phyloP scores from a whole-genome alignment of 2,888 invertebrate species.

The Drosophila algonquin region DNA sequence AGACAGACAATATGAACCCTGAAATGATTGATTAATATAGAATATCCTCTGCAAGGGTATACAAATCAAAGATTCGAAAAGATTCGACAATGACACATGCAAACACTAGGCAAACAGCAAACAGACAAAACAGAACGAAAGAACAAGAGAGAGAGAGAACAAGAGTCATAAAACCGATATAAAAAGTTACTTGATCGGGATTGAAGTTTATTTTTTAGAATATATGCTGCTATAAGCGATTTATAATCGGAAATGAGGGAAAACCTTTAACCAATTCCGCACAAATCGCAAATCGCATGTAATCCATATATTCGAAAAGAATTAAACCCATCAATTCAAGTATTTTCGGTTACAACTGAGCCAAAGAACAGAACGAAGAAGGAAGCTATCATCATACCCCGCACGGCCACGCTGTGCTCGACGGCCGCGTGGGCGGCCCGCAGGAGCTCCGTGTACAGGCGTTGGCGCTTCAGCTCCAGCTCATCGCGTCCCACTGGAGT shows the following conservation, averaged over 20 bases:
- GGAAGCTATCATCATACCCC: slow-evolving; percentile 59
- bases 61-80: neutral
- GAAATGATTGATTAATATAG: neutral
- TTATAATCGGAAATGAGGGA: neutral
- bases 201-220: neutral
- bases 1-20: neutral
- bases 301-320: neutral
- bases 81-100: slow-evolving; percentile 16
- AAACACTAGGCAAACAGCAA: slow-evolving; percentile 10
- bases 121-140: slow-evolving; percentile 14
- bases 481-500: slow-evolving; percentile 92
- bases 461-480: slow-evolving; percentile 89
- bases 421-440: slow-evolving; percentile 89
- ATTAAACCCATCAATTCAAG: neutral
- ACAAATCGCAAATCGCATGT: neutral
- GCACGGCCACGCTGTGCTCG: slow-evolving; percentile 87
- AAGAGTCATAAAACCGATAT: neutral
- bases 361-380: slow-evolving; percentile 25
- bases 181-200: neutral
- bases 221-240: neutral
- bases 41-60: neutral
- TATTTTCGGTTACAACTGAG: neutral
- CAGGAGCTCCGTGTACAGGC: slow-evolving; percentile 91
- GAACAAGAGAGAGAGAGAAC: slow-evolving; percentile 10
- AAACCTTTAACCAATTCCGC: too few species aligned